Evolutionary conservation across 92 coral and sea anemone genomes (phyloP), one percentile per base, ranked within the genome.

Genomic region (Palythoa caribaeorum): DNA sequence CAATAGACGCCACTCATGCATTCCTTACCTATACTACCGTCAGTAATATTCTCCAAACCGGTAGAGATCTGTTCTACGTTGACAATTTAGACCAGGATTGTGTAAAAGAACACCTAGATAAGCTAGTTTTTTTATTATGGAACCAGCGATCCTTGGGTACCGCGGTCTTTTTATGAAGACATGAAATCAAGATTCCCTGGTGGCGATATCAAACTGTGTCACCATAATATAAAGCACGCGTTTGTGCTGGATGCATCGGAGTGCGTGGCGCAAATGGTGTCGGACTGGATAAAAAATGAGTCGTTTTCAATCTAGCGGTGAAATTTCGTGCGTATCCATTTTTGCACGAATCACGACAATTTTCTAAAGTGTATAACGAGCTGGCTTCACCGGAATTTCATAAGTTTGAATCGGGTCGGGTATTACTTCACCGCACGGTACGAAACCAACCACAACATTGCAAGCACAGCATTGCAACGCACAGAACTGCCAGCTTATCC

Each of bases 91-190:
- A 95, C 81, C 48, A 86, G 73, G 83, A 68, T 10, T 94, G 94
- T 54, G 88, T 97, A 63, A 70, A 86, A 35, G 90, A 92, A 39
- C 95, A 97, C 84, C 89, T 97, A 81, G 91, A 95, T 40, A 97
- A 95, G 83, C 97, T 97, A 12, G 93, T 94, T 73, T 97, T 97
- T 97, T 92, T 97, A 91, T 84, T 97, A 97, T 88, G 99, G 99
- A 20, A 73, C 96, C 9, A 92, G 95, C 70, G 99, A 97, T 84
- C 95, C 98, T 38, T 97, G 99, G 99, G 96, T 94, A 4, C 99
- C 99, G 2, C 90, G 88, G 76, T 78, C 90, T 13, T 97, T 93
- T 77, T 92, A 92, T 90, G 93, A 96, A 83, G 94, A 95, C 84
- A 95, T 96, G 97, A 89, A 89, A 71, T 77, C 90, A 21, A 88